Evolutionary conservation across 2,888 invertebrate genomes (phyloP).

Genomic region (Geotrupes spiniger): DNA sequence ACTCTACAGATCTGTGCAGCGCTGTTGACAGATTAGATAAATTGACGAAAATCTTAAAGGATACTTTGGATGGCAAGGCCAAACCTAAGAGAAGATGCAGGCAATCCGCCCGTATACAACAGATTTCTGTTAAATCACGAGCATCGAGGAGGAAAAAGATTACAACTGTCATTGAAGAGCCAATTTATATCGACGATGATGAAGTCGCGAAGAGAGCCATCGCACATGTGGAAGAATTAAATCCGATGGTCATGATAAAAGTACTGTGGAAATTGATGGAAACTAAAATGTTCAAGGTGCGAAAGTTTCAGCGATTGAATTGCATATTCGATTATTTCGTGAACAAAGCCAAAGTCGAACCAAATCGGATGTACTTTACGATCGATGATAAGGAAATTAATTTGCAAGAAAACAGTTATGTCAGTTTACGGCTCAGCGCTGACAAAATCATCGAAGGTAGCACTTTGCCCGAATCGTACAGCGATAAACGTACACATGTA

Average conservation of each 20-base stretch:
- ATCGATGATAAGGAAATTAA: constrained; percentile 15
- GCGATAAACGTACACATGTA: not conserved
- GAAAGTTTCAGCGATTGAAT: constrained; percentile 16
- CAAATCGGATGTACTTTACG: constrained; percentile 18
- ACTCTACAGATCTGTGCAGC: not conserved
- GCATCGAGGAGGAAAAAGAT: not conserved
- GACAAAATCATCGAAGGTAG: constrained; percentile 16
- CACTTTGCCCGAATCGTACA: constrained; percentile 16
- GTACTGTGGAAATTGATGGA: constrained; percentile 16
- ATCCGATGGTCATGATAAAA: constrained; percentile 15
- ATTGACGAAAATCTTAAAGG: constrained; percentile 4
- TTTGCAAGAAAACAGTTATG: constrained; percentile 13
- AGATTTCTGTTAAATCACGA: not conserved
- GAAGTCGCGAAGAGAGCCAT: not conserved
- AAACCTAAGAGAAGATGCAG: constrained; percentile 5
- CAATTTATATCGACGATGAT: constrained; percentile 5
- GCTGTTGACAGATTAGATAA: constrained; percentile 11
- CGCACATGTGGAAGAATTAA: constrained; percentile 9
- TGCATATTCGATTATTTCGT: constrained; percentile 13
- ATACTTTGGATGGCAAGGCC: constrained; percentile 3
- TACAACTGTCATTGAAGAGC: not conserved
- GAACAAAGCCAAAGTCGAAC: constrained; percentile 11
- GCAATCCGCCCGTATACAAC: not conserved
- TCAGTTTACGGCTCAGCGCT: constrained; percentile 14
- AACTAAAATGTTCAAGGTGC: constrained; percentile 15